phyloP scores from a whole-genome alignment of 1,140 invertebrate species.

The Stegodyphus mimosarum region DNA sequence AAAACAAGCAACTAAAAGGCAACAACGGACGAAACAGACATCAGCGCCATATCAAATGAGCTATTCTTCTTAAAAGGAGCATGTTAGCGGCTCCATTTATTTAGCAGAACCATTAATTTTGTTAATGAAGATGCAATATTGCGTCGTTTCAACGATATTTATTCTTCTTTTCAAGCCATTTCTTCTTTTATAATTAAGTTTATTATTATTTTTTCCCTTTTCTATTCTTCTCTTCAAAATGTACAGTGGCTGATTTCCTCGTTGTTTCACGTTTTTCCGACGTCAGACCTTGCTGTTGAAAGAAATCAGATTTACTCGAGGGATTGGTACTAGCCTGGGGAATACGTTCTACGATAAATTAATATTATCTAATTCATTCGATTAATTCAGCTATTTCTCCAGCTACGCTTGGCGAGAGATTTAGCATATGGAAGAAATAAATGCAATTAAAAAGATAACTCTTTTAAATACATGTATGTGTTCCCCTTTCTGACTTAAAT shows the following conservation, averaged over 20 bases:
- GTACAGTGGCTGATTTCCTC: constrained; percentile 4
- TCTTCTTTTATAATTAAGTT: constrained; percentile 1
- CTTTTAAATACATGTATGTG: no score
- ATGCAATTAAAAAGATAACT: no score
- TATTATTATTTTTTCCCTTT: background rate
- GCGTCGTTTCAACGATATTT: constrained; percentile 26
- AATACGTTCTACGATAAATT: no score
- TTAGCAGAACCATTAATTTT: constrained; percentile 50
- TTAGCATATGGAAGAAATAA: no score
- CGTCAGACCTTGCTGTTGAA: no score
- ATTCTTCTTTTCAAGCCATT: background rate
- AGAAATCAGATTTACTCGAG: no score
- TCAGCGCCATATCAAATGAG: constrained; percentile 34
- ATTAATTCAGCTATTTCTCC: no score
- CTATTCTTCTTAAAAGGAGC: constrained; percentile 22
- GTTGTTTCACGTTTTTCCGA: background rate
- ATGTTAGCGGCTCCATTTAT: constrained; percentile 43
- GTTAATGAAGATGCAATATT: constrained; percentile 53
- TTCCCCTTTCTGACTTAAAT: no score
- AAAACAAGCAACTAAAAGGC: background rate
- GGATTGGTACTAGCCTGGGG: no score
- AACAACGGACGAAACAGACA: background rate
- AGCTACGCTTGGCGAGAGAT: background rate
- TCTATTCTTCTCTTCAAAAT: background rate
- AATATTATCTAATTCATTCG: no score